phyloP scores from a whole-genome alignment of 2,888 invertebrate species.

The Amorpha juglandis region DNA sequence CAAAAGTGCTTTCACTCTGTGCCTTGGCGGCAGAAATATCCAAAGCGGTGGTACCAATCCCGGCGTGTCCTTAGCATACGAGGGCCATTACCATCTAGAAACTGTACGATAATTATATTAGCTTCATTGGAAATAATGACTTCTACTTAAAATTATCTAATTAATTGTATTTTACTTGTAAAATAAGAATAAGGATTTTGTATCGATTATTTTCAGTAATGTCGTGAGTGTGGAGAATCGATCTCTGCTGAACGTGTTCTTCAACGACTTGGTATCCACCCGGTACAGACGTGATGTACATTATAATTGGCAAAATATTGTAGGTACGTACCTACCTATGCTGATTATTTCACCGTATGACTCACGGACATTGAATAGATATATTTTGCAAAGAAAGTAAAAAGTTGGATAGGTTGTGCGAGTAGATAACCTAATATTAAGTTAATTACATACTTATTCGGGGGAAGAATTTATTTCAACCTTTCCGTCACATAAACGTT shows the following conservation, averaged over 20 bases:
- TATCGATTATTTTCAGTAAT: constrained; percentile 66
- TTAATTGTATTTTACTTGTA: constrained; percentile 25
- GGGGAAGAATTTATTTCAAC: too few species aligned
- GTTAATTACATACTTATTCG: too few species aligned
- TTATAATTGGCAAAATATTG: constrained; percentile 88
- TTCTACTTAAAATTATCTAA: background rate
- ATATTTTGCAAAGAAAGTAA: background rate
- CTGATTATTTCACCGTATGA: constrained; percentile 34
- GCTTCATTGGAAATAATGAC: too few species aligned
- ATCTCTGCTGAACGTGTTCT: constrained; percentile 86
- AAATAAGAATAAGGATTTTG: constrained; percentile 24
- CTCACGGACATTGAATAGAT: constrained; percentile 28
- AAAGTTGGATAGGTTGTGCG: too few species aligned
- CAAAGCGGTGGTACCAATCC: too few species aligned
- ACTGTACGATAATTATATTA: too few species aligned
- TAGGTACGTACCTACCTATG: constrained; percentile 85
- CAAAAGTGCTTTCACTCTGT: too few species aligned
- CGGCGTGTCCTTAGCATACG: too few species aligned
- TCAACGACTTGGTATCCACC: constrained; percentile 87
- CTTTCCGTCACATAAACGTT: too few species aligned
- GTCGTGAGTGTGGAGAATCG: constrained; percentile 75
- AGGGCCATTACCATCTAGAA: too few species aligned
- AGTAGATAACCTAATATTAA: too few species aligned
- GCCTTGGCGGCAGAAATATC: too few species aligned
- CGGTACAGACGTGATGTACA: constrained; percentile 87